Conservation (phyloP, 2,113 vertebrate genomes). For the Anhinga anhinga region DNA sequence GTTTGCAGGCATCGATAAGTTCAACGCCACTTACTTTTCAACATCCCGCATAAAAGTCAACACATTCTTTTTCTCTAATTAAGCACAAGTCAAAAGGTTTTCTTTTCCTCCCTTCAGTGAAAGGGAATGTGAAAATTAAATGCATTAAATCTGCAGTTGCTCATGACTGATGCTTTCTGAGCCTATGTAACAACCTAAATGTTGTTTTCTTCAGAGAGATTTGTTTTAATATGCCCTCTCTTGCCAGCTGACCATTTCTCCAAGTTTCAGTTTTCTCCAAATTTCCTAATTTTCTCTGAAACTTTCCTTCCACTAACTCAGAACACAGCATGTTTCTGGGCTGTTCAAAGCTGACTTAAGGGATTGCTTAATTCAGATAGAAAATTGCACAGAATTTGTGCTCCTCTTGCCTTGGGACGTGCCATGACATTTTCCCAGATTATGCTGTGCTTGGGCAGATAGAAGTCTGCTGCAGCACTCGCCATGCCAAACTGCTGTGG, state of each 20-base stretch:
- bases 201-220: not conserved
- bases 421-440: not conserved
- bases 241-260: not conserved
- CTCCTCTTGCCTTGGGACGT: slow-evolving; percentile 4
- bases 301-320: slow-evolving; percentile 10
- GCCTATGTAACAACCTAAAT: not conserved
- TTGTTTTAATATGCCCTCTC: not conserved
- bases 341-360: not conserved
- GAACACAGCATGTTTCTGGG: not conserved
- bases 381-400: slow-evolving; percentile 14
- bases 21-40: not conserved
- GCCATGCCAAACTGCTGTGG: accelerated
- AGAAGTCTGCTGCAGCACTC: not conserved
- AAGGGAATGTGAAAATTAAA: not conserved
- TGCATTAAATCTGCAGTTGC: not conserved
- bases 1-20: not conserved
- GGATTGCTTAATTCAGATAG: slow-evolving; percentile 6
- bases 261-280: not conserved
- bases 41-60: not conserved
- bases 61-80: not conserved
- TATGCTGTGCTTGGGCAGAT: not conserved
- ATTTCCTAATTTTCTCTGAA: slow-evolving; percentile 36
- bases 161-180: not conserved
- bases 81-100: not conserved
- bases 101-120: not conserved